phyloP scores from a whole-genome alignment of 2,888 invertebrate genomes.

The Yponomeuta plumbellus region DNA sequence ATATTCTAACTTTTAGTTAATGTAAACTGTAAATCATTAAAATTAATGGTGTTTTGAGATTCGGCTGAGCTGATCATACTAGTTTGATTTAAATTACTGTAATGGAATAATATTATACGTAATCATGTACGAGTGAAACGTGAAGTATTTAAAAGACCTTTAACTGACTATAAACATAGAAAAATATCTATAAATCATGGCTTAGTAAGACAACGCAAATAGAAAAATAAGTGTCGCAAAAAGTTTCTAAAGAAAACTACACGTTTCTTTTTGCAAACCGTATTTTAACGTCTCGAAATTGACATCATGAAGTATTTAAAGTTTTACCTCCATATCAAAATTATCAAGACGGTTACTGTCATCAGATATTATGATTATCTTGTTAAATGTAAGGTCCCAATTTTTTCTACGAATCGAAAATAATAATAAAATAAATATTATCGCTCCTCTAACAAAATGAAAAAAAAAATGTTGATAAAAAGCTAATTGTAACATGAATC shows the following conservation, averaged over 20 bases:
- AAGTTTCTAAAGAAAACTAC: not conserved
- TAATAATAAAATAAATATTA: constrained; percentile 23
- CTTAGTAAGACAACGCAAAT: not conserved
- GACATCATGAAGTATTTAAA: not conserved
- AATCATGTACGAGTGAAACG: not conserved
- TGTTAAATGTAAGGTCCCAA: constrained; percentile 26
- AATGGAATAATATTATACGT: not conserved
- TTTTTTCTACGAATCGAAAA: constrained; percentile 35
- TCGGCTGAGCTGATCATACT: too few relatives aligned
- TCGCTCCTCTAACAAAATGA: constrained; percentile 34
- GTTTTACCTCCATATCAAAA: constrained; percentile 8
- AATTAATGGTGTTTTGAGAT: too few relatives aligned
- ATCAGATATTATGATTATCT: constrained; percentile 4
- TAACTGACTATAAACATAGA: not conserved
- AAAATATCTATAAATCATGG: not conserved
- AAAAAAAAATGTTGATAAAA: constrained; percentile 37
- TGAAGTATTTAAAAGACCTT: not conserved
- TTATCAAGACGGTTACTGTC: not conserved
- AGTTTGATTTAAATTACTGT: not conserved
- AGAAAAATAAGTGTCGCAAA: not conserved
- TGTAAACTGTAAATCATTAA: too few relatives aligned
- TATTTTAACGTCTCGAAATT: not conserved
- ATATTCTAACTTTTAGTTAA: not conserved
- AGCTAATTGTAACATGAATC: constrained; percentile 38
- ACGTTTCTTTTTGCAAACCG: not conserved